Base-by-base conservation (phyloP, 2,797 vertebrate species). In the Pangasius krempfi region DNA sequence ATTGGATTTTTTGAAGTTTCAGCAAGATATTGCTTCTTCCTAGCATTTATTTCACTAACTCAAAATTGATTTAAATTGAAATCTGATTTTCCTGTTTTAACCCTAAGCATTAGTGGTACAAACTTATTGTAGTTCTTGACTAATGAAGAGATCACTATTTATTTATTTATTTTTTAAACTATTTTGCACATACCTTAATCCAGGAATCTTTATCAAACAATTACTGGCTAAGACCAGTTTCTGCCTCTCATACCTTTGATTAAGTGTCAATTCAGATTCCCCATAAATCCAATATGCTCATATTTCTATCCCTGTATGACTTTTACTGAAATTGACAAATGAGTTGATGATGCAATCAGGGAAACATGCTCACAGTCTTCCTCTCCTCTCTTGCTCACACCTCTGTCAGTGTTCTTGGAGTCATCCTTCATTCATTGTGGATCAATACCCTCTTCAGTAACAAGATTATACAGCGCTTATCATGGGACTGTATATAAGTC, bases 291-390 rank as follows among this genome's bases (percentile, higher is more conserved):
- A 50, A 73, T 2, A 62, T 16, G 2, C 44, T 73, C 20, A 25
- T n/a, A 27, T 76, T 89, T 40, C 9, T 58, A 33, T 22, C 81
- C 58, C 50, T 80, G 37, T 85, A 18, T 25, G 68, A 44, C 54
- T 73, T 87, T 88, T n/a, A 73, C 70, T 64, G 72, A 82, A 75
- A 58, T 78, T 88, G 80, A 88, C 64, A 47, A 70, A 86, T 64
- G 86, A 87, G 88, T 91, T 91, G 91, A 92, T 86, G 90, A 93
- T 91, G 90, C 92, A 93, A 94, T 97, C 96, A 96, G 96, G 96
- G 94, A 95, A 85, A 87, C 86, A 94, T 92, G 93, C 93, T 93
- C 94, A 91, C 94, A 95, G 97, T 97, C 96, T 98, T 97, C 97
- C 97, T 96, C 89, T 79, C 89, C 93, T 93, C 94, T 93, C 90